Evolutionary conservation across 2,888 invertebrate species (phyloP), one percentile per base, ranked within the genome.

Genomic region (Hirtodrosophila alboralis): DNA sequence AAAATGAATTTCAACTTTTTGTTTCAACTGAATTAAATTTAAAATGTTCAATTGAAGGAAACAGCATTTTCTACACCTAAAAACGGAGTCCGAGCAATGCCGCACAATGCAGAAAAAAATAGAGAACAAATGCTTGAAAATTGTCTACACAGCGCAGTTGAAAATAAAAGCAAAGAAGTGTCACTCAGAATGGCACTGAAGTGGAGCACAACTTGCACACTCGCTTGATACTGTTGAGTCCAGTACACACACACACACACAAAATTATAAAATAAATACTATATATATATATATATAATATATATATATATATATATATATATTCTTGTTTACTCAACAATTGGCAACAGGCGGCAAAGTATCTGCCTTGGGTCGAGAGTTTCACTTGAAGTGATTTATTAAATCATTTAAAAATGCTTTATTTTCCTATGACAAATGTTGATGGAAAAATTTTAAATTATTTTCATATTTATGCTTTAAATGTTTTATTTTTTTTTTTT

Each of bases 131-230:
- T 59, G 43, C 66, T 59, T 53, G 63, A 56, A 72, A 62, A 61
- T 49, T 54, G 45, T 62, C 47, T 58, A 58, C 60, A 30, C 47
- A 48, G 31, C n/a, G n/a, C 47, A 59, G 43, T 34, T 54, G 38
- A 40, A 71, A 80, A 69, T 67, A 59, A 64, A 57, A 58, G 61
- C 43, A 54, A 70, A 60, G 64, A 67, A 65, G 62, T 75, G 76
- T 63, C 73, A 75, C 72, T 75, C 72, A 74, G 61, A 75, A 78
- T 81, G 65, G 61, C 85, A 63, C 64, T 71, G 71, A 71, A 75
- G 79, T 64, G 47, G 40, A 60, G 31, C 72, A 60, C n/a, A n/a
- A n/a, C 73, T 72, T 51, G 43, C 34, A 47, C 34, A 57, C 61
- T 49, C 10, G 40, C 51, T 34, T 16, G 30, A 14, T n/a, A n/a